These are phyloP conservation scores for Liodrosophila aerea DNA, from an alignment of 2,888 invertebrate species.

Conservation along the genomic window DNA sequence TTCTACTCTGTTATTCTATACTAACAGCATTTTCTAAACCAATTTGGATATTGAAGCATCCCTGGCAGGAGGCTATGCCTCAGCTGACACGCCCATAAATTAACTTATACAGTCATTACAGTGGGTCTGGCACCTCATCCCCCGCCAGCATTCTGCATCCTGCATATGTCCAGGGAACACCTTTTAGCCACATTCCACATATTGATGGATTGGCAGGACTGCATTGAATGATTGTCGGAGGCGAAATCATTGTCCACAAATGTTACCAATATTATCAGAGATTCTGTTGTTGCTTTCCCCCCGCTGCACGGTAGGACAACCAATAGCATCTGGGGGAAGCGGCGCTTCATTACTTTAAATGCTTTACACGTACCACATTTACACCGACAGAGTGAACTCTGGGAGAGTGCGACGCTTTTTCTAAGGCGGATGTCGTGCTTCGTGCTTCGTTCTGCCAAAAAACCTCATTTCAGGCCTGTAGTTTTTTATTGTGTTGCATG, in stretches of 20 bases:
- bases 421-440: conserved; percentile 40
- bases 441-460: conserved; percentile 6
- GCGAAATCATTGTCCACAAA: conserved; percentile 58
- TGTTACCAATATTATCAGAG: conserved; percentile 55
- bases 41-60: conserved; percentile 44
- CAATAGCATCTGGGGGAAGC: too few relatives aligned
- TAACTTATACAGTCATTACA: conserved; percentile 42
- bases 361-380: conserved; percentile 73
- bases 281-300: conserved; percentile 2
- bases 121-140: too few relatives aligned
- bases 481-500: conserved; percentile 60
- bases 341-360: conserved; percentile 72
- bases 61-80: not conserved
- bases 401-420: conserved; percentile 42
- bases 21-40: conserved; percentile 54
- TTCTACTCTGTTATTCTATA: too few relatives aligned
- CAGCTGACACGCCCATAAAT: conserved; percentile 69
- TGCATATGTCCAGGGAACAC: conserved; percentile 37
- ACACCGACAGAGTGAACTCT: conserved; percentile 36
- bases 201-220: conserved; percentile 68
- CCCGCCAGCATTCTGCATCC: too few relatives aligned
- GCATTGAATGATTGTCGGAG: conserved; percentile 62
- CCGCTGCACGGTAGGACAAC: not conserved
- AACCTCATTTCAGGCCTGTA: conserved; percentile 33
- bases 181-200: conserved; percentile 56